phyloP scores from a whole-genome alignment of 2,797 vertebrate species.

The Loriculus beryllinus region DNA sequence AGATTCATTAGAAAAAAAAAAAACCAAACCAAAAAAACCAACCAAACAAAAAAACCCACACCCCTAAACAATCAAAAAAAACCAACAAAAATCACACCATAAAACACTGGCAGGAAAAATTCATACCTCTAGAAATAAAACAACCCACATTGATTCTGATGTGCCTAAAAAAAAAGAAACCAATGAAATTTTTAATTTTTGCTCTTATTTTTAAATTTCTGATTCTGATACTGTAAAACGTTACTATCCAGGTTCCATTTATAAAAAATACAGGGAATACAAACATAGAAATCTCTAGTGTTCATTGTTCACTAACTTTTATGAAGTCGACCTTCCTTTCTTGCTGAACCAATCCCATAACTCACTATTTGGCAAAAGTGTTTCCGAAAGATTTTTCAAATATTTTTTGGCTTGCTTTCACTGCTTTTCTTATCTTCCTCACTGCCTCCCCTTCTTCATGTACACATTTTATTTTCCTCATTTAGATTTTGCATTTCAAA shows the following conservation, averaged over 20 bases:
- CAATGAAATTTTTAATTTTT: neutral
- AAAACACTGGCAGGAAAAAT: neutral
- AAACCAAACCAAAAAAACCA: neutral
- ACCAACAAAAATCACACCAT: neutral
- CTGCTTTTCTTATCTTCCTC: neutral
- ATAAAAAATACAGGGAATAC: neutral
- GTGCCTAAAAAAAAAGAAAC: neutral
- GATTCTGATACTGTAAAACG: neutral
- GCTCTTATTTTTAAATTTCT: neutral
- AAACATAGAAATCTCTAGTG: neutral
- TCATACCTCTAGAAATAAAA: neutral
- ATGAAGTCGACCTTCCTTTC: neutral
- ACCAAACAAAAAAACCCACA: too few relatives aligned
- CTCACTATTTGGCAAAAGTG: neutral
- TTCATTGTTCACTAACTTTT: neutral
- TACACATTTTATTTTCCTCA: fast-evolving
- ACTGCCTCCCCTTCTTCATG: neutral
- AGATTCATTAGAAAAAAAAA: neutral
- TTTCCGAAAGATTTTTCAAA: neutral
- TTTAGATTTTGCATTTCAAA: neutral
- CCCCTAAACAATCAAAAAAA: neutral
- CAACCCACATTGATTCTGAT: neutral
- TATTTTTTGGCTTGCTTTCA: neutral
- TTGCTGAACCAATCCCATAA: neutral
- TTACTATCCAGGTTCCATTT: neutral